A percentile compares a stretch with the other conserved stretches of the same genome.
Evolutionary conservation across 2,113 vertebrate species (phyloP).

Genomic region (Chelonoidis abingdonii): DNA sequence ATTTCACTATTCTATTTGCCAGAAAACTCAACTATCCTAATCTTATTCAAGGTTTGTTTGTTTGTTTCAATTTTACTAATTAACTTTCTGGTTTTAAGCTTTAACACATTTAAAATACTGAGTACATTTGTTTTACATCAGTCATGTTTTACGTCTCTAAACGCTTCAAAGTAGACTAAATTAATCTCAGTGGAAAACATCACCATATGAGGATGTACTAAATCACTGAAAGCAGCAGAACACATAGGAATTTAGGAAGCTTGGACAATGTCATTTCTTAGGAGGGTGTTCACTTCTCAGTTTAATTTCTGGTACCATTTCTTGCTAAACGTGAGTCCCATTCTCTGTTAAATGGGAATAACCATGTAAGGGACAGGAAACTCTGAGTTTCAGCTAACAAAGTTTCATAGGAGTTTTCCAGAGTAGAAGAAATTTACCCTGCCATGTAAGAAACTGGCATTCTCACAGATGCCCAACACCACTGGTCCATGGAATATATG

Average conservation of each 20-base stretch:
- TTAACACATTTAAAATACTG: not conserved
- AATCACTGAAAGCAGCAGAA: not conserved
- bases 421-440: not conserved
- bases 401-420: not conserved
- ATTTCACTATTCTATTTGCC: not conserved
- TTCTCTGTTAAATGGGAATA: not conserved
- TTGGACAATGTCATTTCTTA: not conserved
- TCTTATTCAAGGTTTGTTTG: not conserved
- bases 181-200: not conserved
- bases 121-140: not conserved
- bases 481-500: too few species aligned
- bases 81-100: fast-evolving
- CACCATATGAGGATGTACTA: not conserved
- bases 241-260: fast-evolving
- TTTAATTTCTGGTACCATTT: not conserved
- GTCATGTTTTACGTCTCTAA: not conserved
- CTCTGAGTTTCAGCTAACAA: not conserved
- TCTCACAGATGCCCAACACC: too few species aligned
- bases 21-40: not conserved
- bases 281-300: not conserved
- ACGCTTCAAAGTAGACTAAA: not conserved
- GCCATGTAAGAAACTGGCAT: not conserved
- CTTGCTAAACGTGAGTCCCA: not conserved
- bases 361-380: not conserved
- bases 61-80: not conserved